These are phyloP conservation scores for Propithecus deckenii DNA, from an alignment of 2,797 vertebrate species.

Conservation along the genomic window DNA sequence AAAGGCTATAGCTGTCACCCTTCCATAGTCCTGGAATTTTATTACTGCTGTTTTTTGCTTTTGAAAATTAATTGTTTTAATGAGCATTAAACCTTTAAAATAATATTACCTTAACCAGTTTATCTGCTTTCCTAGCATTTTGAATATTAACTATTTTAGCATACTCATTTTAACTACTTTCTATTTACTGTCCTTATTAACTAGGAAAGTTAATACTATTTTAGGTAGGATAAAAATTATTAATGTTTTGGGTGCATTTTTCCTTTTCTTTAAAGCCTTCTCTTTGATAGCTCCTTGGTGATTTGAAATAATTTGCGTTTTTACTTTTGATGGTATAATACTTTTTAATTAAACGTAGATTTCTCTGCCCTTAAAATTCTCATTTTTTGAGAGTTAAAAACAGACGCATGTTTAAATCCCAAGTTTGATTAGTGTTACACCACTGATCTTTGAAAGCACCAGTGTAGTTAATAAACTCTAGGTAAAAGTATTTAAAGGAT, in stretches of 20 bases:
- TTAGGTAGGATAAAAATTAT: neutral
- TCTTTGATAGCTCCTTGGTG: neutral
- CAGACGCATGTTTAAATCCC: neutral
- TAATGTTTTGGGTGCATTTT: neutral
- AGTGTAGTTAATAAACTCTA: neutral
- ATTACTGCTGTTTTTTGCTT: neutral
- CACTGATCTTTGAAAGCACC: neutral
- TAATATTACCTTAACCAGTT: neutral
- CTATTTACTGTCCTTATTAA: neutral
- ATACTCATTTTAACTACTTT: neutral
- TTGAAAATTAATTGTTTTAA: neutral
- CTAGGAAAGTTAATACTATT: neutral
- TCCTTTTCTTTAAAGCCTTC: neutral
- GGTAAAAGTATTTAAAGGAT: neutral
- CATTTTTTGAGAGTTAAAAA: conserved; percentile 22
- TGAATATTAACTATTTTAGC: conserved; percentile 4
- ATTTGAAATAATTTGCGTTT: conserved; percentile 19
- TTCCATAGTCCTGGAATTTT: neutral
- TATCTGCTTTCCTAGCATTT: conserved; percentile 9
- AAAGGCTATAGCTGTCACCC: neutral
- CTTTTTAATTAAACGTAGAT: neutral
- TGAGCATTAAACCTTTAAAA: neutral
- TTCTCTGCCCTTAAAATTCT: neutral
- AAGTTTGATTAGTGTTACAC: neutral
- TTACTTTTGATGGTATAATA: neutral